Conservation (phyloP, 1,140 invertebrate species). For the Himalopsyche phryganea region DNA sequence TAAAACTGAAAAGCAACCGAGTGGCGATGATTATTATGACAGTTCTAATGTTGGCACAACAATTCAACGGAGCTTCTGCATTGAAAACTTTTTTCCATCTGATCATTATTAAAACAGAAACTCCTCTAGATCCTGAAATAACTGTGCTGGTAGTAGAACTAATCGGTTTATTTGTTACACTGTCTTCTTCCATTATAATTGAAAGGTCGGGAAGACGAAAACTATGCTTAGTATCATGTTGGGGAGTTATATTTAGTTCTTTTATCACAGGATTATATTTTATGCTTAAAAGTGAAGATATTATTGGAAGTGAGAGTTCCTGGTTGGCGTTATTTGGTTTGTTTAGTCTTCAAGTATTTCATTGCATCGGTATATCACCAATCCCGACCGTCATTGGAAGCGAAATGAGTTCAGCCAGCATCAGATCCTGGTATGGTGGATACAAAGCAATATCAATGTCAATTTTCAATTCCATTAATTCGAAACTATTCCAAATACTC, state of each 20-base stretch:
- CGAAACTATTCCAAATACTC: slow-evolving; percentile 2
- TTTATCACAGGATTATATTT: slow-evolving; percentile 7
- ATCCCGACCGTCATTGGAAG: slow-evolving; percentile 2
- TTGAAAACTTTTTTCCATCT: slow-evolving; percentile 6
- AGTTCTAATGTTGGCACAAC: slow-evolving; percentile 1
- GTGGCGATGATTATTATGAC: slow-evolving; percentile 1
- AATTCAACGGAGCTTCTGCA: slow-evolving; percentile 9
- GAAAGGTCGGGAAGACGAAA: neutral
- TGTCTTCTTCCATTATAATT: neutral
- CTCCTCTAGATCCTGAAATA: neutral
- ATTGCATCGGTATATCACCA: neutral
- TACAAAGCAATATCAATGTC: slow-evolving; percentile 6
- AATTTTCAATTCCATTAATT: neutral
- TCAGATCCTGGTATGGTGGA: neutral
- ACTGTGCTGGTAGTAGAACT: slow-evolving; percentile 6
- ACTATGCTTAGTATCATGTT: neutral
- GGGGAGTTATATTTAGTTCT: neutral
- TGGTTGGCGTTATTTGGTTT: neutral
- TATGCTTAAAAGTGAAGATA: neutral
- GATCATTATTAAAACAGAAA: slow-evolving; percentile 4
- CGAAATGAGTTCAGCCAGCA: slow-evolving; percentile 32
- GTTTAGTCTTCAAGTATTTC: slow-evolving; percentile 2
- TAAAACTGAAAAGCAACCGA: slow-evolving; percentile 5
- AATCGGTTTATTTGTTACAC: neutral
- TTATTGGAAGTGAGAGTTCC: neutral